Conservation (phyloP, 2,797 vertebrate genomes). For the Cichlasoma orientale region DNA sequence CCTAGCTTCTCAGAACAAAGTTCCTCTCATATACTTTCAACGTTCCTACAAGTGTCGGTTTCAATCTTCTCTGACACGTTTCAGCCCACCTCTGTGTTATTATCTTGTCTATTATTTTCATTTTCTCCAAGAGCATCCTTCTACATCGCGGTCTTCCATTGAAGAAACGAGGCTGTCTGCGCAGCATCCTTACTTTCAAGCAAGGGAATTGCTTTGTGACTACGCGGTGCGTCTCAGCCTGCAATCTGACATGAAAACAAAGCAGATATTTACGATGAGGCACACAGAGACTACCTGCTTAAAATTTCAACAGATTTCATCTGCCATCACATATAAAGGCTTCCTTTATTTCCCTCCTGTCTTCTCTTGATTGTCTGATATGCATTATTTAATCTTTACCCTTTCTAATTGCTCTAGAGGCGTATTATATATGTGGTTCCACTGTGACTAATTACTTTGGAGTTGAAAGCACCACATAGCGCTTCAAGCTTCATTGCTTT, state of each 20-base stretch:
- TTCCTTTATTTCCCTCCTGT: background rate
- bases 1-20: constrained; percentile 5
- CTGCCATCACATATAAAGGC: background rate
- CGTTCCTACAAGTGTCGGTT: background rate
- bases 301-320: background rate
- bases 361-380: background rate
- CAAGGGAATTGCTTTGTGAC: background rate
- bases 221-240: background rate
- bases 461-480: background rate
- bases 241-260: background rate
- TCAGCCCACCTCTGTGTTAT: constrained; percentile 5
- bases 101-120: constrained; percentile 4
- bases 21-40: background rate
- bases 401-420: constrained; percentile 3
- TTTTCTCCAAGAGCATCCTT: constrained; percentile 2
- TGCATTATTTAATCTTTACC: background rate
- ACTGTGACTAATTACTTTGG: constrained; percentile 3
- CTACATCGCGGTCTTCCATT: background rate
- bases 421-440: background rate
- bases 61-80: constrained; percentile 3
- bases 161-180: constrained; percentile 32
- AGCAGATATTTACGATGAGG: background rate
- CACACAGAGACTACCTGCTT: background rate
- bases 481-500: background rate
- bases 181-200: constrained; percentile 18